Evolutionary conservation across 2,797 vertebrate species (phyloP).

Genomic region (Apodemus agrarius): DNA sequence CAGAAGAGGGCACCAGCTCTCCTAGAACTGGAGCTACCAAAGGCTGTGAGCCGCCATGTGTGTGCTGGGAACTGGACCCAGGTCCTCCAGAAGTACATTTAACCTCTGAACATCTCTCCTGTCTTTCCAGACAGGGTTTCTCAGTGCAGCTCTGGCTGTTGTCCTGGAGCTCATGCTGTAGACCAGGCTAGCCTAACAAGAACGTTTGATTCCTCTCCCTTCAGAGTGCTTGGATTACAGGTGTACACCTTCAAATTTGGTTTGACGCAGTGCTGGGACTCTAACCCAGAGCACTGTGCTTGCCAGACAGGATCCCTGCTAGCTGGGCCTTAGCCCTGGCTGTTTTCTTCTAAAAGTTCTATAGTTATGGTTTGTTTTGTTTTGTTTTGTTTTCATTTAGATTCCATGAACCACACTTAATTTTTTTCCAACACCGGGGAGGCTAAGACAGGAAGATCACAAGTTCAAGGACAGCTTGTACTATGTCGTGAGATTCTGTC

Average conservation of each 20-base stretch:
- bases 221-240: not conserved
- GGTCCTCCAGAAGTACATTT: not conserved
- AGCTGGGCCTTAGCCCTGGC: too few relatives aligned
- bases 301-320: not conserved
- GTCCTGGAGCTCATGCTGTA: not conserved
- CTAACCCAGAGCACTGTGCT: not conserved
- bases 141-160: not conserved
- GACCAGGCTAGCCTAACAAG: not conserved
- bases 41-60: not conserved
- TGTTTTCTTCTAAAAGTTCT: constrained; percentile 13
- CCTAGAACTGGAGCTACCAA: not conserved
- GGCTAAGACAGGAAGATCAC: not conserved
- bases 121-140: not conserved
- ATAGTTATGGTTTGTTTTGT: not conserved
- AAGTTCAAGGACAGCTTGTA: not conserved
- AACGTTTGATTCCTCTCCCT: not conserved
- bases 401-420: not conserved
- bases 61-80: not conserved
- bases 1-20: not conserved
- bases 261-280: not conserved
- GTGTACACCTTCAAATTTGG: not conserved
- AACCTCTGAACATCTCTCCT: not conserved
- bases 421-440: not conserved
- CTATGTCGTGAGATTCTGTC: not conserved
- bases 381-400: not conserved